Percentiles rank a stretch among this genome's conserved stretches.
phyloP scores from a whole-genome alignment of 2,113 vertebrate genomes.

The Petroica traversi region DNA sequence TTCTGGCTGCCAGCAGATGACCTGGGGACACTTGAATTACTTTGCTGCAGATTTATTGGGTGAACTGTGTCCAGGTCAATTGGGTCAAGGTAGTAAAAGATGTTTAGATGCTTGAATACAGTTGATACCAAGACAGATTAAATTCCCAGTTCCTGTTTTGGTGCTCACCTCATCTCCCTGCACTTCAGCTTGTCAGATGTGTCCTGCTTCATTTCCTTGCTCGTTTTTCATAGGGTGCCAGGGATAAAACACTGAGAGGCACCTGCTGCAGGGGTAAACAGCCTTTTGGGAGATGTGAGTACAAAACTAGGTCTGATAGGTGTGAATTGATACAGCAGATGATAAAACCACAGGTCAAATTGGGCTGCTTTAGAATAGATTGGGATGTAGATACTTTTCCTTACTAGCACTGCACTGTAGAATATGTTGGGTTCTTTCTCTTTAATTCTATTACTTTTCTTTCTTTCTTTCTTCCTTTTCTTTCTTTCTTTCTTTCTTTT shows the following conservation, averaged over 20 bases:
- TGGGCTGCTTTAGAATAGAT: neutral
- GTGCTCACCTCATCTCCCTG: neutral
- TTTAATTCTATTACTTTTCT: too few relatives aligned
- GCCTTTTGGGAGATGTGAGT: neutral
- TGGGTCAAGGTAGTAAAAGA: neutral
- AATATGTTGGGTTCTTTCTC: neutral
- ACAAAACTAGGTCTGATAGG: neutral
- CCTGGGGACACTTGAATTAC: neutral
- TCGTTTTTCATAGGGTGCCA: neutral
- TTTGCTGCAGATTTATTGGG: neutral
- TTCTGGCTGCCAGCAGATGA: neutral
- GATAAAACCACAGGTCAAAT: neutral
- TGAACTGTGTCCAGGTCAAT: neutral
- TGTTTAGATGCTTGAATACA: neutral
- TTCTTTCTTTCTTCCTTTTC: neutral
- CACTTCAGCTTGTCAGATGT: neutral
- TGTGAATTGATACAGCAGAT: neutral
- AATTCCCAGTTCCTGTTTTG: neutral
- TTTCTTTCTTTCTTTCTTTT: neutral
- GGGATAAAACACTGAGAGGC: neutral
- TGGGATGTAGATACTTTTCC: neutral
- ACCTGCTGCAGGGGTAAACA: neutral
- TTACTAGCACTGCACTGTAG: neutral
- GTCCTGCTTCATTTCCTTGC: neutral
- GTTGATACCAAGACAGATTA: constrained; percentile 1